Base-by-base conservation (phyloP, 2,888 invertebrate genomes). In the Piscicola geometra region DNA sequence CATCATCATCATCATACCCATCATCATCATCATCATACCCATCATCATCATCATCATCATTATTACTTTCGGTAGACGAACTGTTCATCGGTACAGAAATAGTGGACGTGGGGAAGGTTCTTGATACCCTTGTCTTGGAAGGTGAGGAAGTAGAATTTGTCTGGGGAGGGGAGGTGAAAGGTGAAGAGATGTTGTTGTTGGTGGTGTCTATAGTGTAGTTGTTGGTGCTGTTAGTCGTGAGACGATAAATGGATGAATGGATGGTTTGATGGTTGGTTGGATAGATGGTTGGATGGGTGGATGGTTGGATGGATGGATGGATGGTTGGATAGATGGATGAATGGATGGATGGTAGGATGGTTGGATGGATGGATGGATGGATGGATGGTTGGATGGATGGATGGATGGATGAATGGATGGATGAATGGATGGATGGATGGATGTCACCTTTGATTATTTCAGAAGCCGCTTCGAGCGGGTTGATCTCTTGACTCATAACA, bases 1-100 rank as follows among this genome's bases (percentile, higher is more conserved):
- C n/a, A n/a, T n/a, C n/a, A n/a, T n/a, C 18, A 33, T 32, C 18
- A 1, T 28, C 18, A 69, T 30, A 52, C 12, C 28, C 28, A 72
- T 32, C 1, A 56, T n/a, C 1, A 1, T 71, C 28, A 52, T 12
- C 2, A 12, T n/a, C 15, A 36, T 56, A 21, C 21, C 25, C 2
- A 3, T 60, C 12, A 73, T 50, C 1, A 60, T 60, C 30, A 1
- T 73, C 21, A 15, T 73, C 33, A 33, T 60, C 33, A 18, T 33
- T 2, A 33, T 60, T n/a, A 86, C 86, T 92, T 94, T 85, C 94
- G 93, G 88, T 96, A 96, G 69, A 92, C 89, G 79, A 94, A 89
- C 83, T 94, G 92, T 84, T 92, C 91, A 86, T 96, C 95, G 75
- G 93, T 91, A 83, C 90, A 90, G 85, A 96, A 95, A 84, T 93